phyloP scores from a whole-genome alignment of 2,797 vertebrate species.

The Parotocinclus haroldoi region DNA sequence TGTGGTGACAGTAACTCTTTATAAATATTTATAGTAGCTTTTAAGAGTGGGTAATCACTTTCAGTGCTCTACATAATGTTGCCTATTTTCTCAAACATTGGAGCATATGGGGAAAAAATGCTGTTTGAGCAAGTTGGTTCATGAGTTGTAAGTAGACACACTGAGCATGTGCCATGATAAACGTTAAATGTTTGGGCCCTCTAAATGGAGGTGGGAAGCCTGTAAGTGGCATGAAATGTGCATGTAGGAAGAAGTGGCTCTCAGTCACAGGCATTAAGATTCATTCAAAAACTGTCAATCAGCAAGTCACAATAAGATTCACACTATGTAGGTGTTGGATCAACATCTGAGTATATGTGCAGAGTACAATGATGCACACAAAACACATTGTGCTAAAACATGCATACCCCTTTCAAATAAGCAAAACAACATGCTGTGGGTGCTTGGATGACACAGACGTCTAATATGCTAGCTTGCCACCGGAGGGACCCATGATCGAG shows the following conservation, averaged over 20 bases:
- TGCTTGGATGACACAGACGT: too few species aligned
- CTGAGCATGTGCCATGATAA: slow-evolving; percentile 28
- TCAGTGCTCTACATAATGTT: slow-evolving; percentile 66
- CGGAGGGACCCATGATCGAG: too few species aligned
- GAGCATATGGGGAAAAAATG: slow-evolving; percentile 55
- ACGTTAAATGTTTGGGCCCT: slow-evolving; percentile 32
- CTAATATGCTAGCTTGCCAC: too few species aligned
- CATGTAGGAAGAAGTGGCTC: slow-evolving; percentile 39
- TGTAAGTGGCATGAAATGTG: slow-evolving; percentile 27
- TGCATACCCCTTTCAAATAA: background rate
- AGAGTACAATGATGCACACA: slow-evolving; percentile 7
- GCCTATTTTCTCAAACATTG: slow-evolving; percentile 65
- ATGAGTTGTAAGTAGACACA: slow-evolving; percentile 49
- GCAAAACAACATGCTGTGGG: too few species aligned
- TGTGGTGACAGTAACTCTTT: slow-evolving; percentile 55
- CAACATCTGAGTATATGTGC: slow-evolving; percentile 42
- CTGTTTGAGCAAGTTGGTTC: slow-evolving; percentile 52
- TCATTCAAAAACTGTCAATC: slow-evolving; percentile 48
- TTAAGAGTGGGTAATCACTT: slow-evolving; percentile 70
- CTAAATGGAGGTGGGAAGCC: slow-evolving; percentile 28
- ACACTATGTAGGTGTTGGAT: slow-evolving; percentile 47
- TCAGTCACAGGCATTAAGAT: slow-evolving; percentile 49
- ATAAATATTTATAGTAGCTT: slow-evolving; percentile 72
- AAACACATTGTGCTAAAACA: background rate
- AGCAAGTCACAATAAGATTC: slow-evolving; percentile 45